Base-by-base conservation (phyloP, 2,888 invertebrate genomes). In the Pseudoips prasinana region DNA sequence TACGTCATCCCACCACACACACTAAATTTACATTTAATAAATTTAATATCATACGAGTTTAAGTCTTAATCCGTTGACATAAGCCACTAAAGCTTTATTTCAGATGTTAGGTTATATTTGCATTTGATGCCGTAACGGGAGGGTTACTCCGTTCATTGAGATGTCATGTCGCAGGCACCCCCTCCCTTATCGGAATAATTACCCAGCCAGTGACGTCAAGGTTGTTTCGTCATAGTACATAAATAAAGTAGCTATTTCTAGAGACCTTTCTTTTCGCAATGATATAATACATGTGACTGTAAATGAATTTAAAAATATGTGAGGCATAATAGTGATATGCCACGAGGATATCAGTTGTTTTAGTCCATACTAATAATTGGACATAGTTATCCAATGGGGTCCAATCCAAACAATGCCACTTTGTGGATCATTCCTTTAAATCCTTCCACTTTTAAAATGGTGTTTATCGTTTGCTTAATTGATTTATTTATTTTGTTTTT, bases 121-220 rank as follows among this genome's bases (percentile, higher is more conserved):
- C 39, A 9, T 11, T 3, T 32, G 17, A 26, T 70, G 68, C 71
- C 67, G 70, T 71, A 59, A 66, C 47, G 31, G 18, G 33, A 42
- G 31, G 14, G 42, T 47, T 50, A 55, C 53, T 46, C 42, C 57
- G 46, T 60, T 68, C 70, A 73, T 71, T 71, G 68, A 70, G 63
- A 45, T 58, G 55, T 68, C 50, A 46, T 32, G 54, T 34, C 29
- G 48, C 39, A 58, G 39, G 44, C 50, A 42, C 29, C 17, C 52
- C 51, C 56, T 40, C 51, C 56, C 39, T 50, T 52, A 47, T 58
- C 55, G 43, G 43, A 47, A 47, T 66, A 66, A 66, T 65, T 55
- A 50, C 46, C 47, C 46, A 44, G 37, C 46, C 39, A 40, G 34
- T 75, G 72, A 78, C 77, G 78, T 75, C 77, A 73, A 33, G 25